phyloP scores from a whole-genome alignment of 2,888 invertebrate species.

The Phengaris arion region DNA sequence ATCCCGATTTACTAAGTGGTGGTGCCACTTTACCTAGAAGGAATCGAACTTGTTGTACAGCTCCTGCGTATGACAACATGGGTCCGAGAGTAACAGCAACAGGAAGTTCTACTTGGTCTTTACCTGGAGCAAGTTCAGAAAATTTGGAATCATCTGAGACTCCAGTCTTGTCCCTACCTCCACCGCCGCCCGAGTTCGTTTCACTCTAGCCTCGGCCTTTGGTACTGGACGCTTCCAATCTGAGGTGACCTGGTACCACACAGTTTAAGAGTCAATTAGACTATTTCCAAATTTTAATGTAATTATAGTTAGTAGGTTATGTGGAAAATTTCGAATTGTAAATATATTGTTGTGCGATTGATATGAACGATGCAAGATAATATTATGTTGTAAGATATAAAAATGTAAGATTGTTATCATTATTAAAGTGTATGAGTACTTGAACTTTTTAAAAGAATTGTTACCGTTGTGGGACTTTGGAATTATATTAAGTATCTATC shows the following conservation, averaged over 20 bases:
- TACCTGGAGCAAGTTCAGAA: slow-evolving; percentile 81
- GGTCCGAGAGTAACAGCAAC: slow-evolving; percentile 94
- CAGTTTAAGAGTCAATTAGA: slow-evolving; percentile 70
- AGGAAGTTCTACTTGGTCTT: slow-evolving; percentile 88
- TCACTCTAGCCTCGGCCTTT: slow-evolving; percentile 74
- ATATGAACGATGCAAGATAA: slow-evolving; percentile 70
- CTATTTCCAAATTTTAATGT: slow-evolving; percentile 68
- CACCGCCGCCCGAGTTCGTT: slow-evolving; percentile 78
- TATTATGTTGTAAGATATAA: slow-evolving; percentile 63
- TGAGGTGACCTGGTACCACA: slow-evolving; percentile 75
- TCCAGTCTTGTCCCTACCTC: slow-evolving; percentile 72
- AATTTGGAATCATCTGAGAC: slow-evolving; percentile 63
- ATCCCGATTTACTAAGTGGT: slow-evolving; percentile 86
- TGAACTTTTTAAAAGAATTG: slow-evolving; percentile 59
- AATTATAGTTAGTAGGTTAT: slow-evolving; percentile 57
- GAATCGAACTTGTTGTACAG: slow-evolving; percentile 70
- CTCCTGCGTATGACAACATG: slow-evolving; percentile 93
- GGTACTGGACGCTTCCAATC: slow-evolving; percentile 70
- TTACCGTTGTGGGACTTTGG: slow-evolving; percentile 62
- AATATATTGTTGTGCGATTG: slow-evolving; percentile 65
- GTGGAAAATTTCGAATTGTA: slow-evolving; percentile 63
- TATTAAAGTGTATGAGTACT: slow-evolving; percentile 59
- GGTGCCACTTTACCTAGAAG: slow-evolving; percentile 74
- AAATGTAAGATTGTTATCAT: slow-evolving; percentile 75
- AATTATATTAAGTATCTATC: slow-evolving; percentile 53